These are phyloP conservation scores for Chelonus insularis DNA, from an alignment of 1,140 invertebrate genomes.

Conservation along the genomic window DNA sequence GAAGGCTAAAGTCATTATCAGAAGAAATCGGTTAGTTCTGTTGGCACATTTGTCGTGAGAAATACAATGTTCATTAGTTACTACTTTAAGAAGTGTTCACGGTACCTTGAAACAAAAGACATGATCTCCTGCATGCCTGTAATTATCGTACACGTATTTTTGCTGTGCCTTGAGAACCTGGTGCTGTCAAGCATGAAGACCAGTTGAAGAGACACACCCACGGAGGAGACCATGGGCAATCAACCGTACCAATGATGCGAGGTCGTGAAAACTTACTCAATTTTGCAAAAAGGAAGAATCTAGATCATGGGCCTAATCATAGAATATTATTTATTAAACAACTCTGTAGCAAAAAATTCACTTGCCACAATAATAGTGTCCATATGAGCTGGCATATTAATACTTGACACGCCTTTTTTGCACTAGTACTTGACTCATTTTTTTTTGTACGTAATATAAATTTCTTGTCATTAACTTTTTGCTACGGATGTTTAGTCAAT, in stretches of 20 bases:
- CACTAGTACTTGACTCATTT: no score
- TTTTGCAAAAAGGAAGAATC: no score
- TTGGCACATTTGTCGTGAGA: conserved; percentile 44
- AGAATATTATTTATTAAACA: no score
- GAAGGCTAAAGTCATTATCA: conserved; percentile 48
- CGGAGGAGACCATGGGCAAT: conserved; percentile 11
- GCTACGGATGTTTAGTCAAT: no score
- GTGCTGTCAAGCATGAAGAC: conserved; percentile 47
- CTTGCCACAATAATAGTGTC: no score
- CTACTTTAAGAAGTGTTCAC: neutral
- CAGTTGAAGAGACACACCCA: conserved; percentile 24
- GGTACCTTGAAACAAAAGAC: conserved; percentile 17
- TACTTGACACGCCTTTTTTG: no score
- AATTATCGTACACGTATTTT: conserved; percentile 6
- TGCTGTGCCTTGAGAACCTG: conserved; percentile 30
- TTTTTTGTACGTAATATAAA: no score
- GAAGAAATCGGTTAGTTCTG: neutral
- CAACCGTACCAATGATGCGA: conserved; percentile 6
- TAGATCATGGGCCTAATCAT: no score
- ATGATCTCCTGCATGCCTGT: neutral
- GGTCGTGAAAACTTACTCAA: conserved; percentile 4
- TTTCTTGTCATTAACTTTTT: no score
- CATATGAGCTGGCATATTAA: no score
- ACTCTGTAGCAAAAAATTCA: no score
- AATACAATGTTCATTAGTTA: conserved; percentile 30